A percentile compares a stretch with the other conserved stretches of the same genome.
Conservation (phyloP, 2,888 invertebrate genomes). For the Empis stercorea region DNA sequence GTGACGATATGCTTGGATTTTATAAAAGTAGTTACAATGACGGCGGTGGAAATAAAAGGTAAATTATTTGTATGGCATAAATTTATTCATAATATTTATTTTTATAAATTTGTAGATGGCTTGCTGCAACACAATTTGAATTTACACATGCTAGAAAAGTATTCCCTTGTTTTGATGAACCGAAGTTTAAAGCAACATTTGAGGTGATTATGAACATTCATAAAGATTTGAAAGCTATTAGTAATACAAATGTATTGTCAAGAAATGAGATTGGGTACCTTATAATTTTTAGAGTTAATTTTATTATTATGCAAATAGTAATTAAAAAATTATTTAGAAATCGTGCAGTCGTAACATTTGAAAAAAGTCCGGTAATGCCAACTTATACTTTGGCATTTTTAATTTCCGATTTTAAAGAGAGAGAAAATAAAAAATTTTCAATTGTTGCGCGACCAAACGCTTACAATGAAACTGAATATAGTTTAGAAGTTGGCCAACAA, state of each 20-base stretch:
- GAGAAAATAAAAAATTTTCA: slow-evolving; percentile 24
- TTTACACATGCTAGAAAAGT: slow-evolving; percentile 53
- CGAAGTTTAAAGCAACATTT: slow-evolving; percentile 55
- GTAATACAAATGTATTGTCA: slow-evolving; percentile 19
- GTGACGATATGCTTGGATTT: slow-evolving; percentile 40
- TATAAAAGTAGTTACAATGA: slow-evolving; percentile 36
- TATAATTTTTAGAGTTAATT: slow-evolving; percentile 33
- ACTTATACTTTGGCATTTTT: slow-evolving; percentile 70
- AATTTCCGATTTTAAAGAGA: slow-evolving; percentile 44
- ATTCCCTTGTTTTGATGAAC: slow-evolving; percentile 72
- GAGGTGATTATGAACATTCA: slow-evolving; percentile 34
- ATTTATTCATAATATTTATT: not conserved
- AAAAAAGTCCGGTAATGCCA: slow-evolving; percentile 50
- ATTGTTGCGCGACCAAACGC: slow-evolving; percentile 58
- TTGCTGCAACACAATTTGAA: slow-evolving; percentile 58
- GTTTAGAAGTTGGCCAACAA: slow-evolving; percentile 45
- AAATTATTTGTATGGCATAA: not conserved
- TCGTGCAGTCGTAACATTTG: slow-evolving; percentile 18
- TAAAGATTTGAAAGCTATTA: slow-evolving; percentile 22
- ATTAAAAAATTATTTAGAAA: no score
- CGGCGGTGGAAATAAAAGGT: slow-evolving; percentile 13
- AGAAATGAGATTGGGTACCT: slow-evolving; percentile 2
- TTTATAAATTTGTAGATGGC: slow-evolving; percentile 34
- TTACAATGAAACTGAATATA: slow-evolving; percentile 51
- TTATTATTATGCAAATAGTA: slow-evolving; percentile 29